Evolutionary conservation across 2,888 invertebrate genomes (phyloP).

Genomic region (Chaetoderma sp.): DNA sequence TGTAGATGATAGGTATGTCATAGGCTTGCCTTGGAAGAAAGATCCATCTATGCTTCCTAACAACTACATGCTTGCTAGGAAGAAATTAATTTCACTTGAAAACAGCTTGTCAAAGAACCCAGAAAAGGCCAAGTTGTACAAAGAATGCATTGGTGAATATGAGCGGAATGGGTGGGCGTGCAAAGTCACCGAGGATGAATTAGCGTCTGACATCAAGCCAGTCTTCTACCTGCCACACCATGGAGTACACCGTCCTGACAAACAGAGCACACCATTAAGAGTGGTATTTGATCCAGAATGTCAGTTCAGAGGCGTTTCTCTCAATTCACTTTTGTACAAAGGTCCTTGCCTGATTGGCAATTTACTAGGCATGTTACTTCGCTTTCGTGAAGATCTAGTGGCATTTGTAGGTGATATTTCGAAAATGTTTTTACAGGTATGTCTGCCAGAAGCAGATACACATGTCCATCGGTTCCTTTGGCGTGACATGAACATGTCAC

Average conservation of each 20-base stretch:
- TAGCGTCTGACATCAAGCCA: not conserved
- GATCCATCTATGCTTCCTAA: constrained; percentile 8
- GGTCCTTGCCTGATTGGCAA: constrained; percentile 10
- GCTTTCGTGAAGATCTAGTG: constrained; percentile 1
- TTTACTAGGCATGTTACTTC: not conserved
- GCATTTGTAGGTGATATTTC: constrained; percentile 19
- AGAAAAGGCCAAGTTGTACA: constrained; percentile 5
- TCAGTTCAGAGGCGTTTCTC: constrained; percentile 4
- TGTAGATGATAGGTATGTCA: not conserved
- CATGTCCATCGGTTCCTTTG: constrained; percentile 15
- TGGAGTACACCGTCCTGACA: constrained; percentile 18
- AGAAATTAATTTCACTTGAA: constrained; percentile 10
- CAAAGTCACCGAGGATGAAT: not conserved
- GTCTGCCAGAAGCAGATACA: not conserved
- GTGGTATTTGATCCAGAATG: constrained; percentile 20
- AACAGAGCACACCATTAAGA: constrained; percentile 13
- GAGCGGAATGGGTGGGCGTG: constrained; percentile 7
- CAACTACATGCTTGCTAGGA: constrained; percentile 10
- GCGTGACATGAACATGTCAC: constrained; percentile 5
- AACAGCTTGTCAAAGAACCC: constrained; percentile 11
- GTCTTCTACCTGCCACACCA: constrained; percentile 15
- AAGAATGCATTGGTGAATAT: not conserved
- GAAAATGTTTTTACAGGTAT: constrained; percentile 5
- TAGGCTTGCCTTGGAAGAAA: constrained; percentile 16
- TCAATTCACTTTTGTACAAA: not conserved